Evolutionary conservation across 2,888 invertebrate species (phyloP).

Genomic region (Hirtodrosophila trivittata): DNA sequence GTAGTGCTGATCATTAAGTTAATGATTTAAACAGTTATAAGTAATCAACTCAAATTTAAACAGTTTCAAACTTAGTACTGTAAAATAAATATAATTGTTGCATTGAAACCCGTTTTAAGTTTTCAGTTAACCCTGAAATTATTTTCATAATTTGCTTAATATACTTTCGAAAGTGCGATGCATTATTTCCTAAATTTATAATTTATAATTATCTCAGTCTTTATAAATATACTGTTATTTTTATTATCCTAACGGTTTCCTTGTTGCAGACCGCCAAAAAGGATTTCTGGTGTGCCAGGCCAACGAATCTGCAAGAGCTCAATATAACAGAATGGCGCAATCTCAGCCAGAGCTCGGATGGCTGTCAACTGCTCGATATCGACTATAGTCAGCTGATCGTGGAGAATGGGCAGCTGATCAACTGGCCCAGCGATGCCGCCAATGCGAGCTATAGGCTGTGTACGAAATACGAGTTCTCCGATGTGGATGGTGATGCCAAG

Average conservation of each 20-base stretch:
- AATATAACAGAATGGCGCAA: slow-evolving; percentile 85
- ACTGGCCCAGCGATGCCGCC: slow-evolving; percentile 57
- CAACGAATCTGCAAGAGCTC: slow-evolving; percentile 82
- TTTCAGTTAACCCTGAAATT: slow-evolving; percentile 15
- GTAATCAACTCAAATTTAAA: too few species aligned
- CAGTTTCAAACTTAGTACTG: slow-evolving; percentile 6
- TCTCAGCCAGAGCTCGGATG: slow-evolving; percentile 84
- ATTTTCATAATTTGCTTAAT: slow-evolving; percentile 8
- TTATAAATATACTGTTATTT: too few species aligned
- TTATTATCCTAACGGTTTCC: not conserved
- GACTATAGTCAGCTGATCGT: slow-evolving; percentile 58
- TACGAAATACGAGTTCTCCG: slow-evolving; percentile 82
- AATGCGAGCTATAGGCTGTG: slow-evolving; percentile 75
- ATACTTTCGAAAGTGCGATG: slow-evolving; percentile 3
- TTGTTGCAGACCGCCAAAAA: slow-evolving; percentile 84
- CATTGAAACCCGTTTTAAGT: not conserved
- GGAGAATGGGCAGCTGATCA: slow-evolving; percentile 48
- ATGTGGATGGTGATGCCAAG: slow-evolving; percentile 67
- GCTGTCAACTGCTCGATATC: slow-evolving; percentile 83
- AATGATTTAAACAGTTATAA: slow-evolving; percentile 14
- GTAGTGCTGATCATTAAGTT: slow-evolving; percentile 13
- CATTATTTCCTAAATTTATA: too few species aligned
- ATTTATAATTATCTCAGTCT: too few species aligned
- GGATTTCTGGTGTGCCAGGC: slow-evolving; percentile 86
- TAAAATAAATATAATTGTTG: not conserved